phyloP scores from a whole-genome alignment of 2,113 vertebrate species.

The Thomomys bottae region DNA sequence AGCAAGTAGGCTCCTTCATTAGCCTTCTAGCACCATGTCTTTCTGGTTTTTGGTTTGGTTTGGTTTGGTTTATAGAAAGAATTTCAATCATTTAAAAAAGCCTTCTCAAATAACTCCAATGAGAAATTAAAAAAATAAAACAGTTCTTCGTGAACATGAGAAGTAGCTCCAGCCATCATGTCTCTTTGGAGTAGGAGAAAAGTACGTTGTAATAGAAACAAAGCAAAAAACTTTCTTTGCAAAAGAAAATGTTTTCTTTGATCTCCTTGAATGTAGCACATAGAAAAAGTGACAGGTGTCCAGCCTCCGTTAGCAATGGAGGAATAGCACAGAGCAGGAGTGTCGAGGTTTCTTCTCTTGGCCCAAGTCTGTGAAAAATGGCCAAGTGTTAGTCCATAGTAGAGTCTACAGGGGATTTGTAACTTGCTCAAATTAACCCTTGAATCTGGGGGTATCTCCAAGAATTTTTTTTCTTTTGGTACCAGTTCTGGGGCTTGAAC shows the following conservation, averaged over 20 bases:
- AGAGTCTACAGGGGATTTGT: background rate
- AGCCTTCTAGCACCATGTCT: constrained; percentile 52
- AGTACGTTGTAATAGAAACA: constrained; percentile 64
- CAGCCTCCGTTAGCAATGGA: background rate
- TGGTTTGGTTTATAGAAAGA: constrained; percentile 52
- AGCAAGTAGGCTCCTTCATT: background rate
- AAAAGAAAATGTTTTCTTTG: constrained; percentile 70
- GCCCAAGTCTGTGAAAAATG: background rate
- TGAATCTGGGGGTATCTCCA: background rate
- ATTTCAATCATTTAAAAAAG: constrained; percentile 22
- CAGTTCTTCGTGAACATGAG: background rate
- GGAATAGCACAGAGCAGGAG: background rate
- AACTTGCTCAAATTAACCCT: background rate
- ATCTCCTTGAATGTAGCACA: constrained; percentile 62
- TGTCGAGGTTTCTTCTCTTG: background rate
- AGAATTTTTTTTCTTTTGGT: background rate
- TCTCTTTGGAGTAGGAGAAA: constrained; percentile 81
- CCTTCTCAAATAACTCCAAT: constrained; percentile 72
- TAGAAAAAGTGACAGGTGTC: background rate
- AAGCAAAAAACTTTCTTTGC: constrained; percentile 77
- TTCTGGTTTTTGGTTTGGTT: constrained; percentile 28
- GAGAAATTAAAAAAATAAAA: constrained; percentile 20
- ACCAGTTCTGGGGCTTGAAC: too few species aligned
- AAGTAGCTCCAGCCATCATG: constrained; percentile 77
- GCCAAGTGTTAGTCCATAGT: background rate